Evolutionary conservation across 2,113 vertebrate genomes (phyloP).

Genomic region (Zosterops borbonicus): DNA sequence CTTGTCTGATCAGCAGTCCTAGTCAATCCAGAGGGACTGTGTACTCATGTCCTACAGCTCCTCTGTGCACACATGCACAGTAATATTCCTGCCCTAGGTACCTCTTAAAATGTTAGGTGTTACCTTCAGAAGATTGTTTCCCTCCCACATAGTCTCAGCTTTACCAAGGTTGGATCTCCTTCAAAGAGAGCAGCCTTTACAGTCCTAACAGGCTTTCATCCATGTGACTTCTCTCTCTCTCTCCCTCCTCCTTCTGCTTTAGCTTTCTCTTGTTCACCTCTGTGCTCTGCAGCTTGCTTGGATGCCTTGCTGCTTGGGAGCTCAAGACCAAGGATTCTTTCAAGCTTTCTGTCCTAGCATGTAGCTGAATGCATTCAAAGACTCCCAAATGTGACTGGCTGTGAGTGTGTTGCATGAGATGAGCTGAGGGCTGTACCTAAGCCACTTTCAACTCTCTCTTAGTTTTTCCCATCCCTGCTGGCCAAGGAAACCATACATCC

Average conservation of each 20-base stretch:
- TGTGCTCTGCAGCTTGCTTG: background rate
- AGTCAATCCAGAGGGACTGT: background rate
- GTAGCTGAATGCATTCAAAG: background rate
- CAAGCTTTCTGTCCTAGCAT: background rate
- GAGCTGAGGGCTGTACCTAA: background rate
- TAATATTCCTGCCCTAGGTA: background rate
- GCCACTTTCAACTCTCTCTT: background rate
- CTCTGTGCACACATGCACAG: background rate
- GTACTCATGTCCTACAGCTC: background rate
- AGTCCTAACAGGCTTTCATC: background rate
- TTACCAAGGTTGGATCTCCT: background rate
- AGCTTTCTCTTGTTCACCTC: background rate
- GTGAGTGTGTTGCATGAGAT: background rate
- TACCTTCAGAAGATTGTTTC: background rate
- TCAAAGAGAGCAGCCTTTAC: constrained; percentile 35
- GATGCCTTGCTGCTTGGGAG: background rate
- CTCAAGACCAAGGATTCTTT: background rate
- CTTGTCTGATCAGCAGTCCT: background rate
- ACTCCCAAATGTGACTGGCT: background rate
- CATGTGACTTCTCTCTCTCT: background rate
- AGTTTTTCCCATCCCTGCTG: background rate
- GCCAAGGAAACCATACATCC: background rate
- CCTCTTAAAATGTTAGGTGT: background rate
- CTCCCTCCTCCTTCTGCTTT: background rate
- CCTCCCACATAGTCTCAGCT: background rate